Evolutionary conservation across 2,797 vertebrate genomes (phyloP).

Genomic region (Erpetoichthys calabaricus): DNA sequence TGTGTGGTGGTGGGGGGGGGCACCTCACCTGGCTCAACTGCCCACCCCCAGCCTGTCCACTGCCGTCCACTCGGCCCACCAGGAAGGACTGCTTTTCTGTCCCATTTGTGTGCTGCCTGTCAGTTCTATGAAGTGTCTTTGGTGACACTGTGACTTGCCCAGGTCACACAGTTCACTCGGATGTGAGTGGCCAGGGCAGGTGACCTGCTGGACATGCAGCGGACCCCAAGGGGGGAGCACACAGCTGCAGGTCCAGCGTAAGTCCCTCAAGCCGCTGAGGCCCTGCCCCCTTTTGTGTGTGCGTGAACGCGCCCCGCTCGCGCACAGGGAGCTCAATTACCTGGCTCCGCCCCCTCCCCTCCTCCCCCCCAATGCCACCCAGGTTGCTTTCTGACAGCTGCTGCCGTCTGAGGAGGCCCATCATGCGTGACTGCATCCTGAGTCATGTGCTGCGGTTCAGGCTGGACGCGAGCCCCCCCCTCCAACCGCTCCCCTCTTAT

Average conservation of each 20-base stretch:
- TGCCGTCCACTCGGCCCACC: slow-evolving; percentile 16
- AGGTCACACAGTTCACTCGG: too few relatives aligned
- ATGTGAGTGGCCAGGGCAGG: too few relatives aligned
- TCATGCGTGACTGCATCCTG: slow-evolving; percentile 61
- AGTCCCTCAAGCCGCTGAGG: too few relatives aligned
- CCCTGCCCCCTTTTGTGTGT: too few relatives aligned
- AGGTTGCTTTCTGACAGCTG: slow-evolving; percentile 63
- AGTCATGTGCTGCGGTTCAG: slow-evolving; percentile 36
- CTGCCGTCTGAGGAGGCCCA: slow-evolving; percentile 54
- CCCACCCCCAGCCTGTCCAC: slow-evolving; percentile 22
- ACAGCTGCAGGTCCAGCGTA: too few relatives aligned
- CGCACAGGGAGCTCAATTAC: slow-evolving; percentile 24
- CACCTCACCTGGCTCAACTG: not conserved
- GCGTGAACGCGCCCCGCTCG: not conserved
- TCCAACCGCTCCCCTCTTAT: not conserved
- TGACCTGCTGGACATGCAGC: too few relatives aligned
- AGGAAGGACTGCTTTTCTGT: not conserved
- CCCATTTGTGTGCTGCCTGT: too few relatives aligned
- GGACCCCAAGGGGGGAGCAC: not conserved
- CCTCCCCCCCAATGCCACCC: slow-evolving; percentile 50
- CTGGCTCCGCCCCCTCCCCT: slow-evolving; percentile 8
- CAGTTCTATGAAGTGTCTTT: too few relatives aligned
- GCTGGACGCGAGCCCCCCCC: not conserved
- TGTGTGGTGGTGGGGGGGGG: slow-evolving; percentile 22
- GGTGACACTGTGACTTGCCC: too few relatives aligned